Evolutionary conservation across 2,113 vertebrate species (phyloP).

Genomic region (Trematomus loennbergii): DNA sequence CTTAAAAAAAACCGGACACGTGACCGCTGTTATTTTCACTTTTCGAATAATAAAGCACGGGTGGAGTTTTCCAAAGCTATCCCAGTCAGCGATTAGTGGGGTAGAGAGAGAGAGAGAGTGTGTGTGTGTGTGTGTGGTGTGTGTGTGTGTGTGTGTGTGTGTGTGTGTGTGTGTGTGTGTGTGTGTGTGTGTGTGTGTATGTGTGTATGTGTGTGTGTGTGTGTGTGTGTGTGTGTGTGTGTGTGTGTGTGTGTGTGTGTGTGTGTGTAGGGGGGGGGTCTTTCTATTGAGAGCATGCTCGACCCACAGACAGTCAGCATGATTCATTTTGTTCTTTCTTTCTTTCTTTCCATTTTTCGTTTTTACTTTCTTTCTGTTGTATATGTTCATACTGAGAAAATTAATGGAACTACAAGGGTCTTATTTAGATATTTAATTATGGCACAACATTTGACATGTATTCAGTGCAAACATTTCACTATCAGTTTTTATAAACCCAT

Average conservation of each 20-base stretch:
- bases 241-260: neutral
- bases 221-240: neutral
- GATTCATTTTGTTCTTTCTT: too few species aligned
- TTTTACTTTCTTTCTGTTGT: too few species aligned
- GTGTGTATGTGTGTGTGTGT: neutral
- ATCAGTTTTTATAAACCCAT: neutral
- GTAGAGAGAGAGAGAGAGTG: neutral
- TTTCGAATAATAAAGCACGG: neutral
- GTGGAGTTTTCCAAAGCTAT: neutral
- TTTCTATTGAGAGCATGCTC: constrained; percentile 24
- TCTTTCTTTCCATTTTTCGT: too few species aligned
- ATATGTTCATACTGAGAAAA: too few species aligned
- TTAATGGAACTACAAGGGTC: too few species aligned
- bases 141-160: neutral
- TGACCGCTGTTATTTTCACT: neutral
- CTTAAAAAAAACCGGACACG: neutral
- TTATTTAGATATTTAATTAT: neutral
- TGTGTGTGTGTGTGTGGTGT: neutral
- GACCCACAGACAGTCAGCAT: neutral
- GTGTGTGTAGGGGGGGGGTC: neutral
- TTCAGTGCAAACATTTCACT: neutral
- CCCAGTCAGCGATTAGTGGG: neutral
- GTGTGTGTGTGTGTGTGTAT: neutral
- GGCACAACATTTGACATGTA: neutral
- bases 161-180: neutral